A percentile compares a stretch with the other conserved stretches of the same genome.
These are phyloP conservation scores for Listronotus oregonensis DNA, from an alignment of 1,140 invertebrate genomes.

Conservation along the genomic window DNA sequence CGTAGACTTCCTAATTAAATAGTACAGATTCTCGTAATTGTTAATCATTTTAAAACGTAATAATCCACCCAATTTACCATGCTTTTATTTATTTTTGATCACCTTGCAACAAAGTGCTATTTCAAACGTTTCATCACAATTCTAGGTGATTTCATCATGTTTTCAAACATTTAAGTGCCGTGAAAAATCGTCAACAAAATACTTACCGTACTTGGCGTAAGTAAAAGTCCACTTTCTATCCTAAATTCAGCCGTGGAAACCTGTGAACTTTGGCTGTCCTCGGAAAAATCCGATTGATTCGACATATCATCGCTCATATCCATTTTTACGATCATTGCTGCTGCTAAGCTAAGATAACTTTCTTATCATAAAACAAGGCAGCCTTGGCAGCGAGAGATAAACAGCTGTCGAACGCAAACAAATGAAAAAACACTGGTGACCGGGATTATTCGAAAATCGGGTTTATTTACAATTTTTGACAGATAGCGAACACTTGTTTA, in stretches of 20 bases:
- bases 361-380: constrained; percentile 2
- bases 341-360: background rate
- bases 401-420: constrained; percentile 15
- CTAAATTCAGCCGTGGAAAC: constrained; percentile 48
- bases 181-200: background rate
- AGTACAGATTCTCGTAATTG: too few relatives aligned
- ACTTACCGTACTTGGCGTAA: constrained; percentile 44
- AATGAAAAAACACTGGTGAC: constrained; percentile 8
- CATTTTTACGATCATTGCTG: constrained; percentile 47
- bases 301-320: constrained; percentile 53
- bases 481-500: constrained; percentile 37
- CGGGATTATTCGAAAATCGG: constrained; percentile 16
- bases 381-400: constrained; percentile 15
- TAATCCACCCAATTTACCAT: too few relatives aligned
- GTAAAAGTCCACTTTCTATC: constrained; percentile 45
- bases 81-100: too few relatives aligned
- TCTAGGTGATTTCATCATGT: too few relatives aligned
- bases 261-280: constrained; percentile 54
- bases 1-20: too few relatives aligned
- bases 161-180: too few relatives aligned
- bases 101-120: too few relatives aligned
- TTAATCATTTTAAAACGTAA: too few relatives aligned
- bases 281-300: constrained; percentile 55
- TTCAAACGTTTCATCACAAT: too few relatives aligned
- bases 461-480: constrained; percentile 25